A percentile compares a stretch with the other conserved stretches of the same genome.
phyloP scores from a whole-genome alignment of 2,797 vertebrate genomes.

The Numenius phaeopus region DNA sequence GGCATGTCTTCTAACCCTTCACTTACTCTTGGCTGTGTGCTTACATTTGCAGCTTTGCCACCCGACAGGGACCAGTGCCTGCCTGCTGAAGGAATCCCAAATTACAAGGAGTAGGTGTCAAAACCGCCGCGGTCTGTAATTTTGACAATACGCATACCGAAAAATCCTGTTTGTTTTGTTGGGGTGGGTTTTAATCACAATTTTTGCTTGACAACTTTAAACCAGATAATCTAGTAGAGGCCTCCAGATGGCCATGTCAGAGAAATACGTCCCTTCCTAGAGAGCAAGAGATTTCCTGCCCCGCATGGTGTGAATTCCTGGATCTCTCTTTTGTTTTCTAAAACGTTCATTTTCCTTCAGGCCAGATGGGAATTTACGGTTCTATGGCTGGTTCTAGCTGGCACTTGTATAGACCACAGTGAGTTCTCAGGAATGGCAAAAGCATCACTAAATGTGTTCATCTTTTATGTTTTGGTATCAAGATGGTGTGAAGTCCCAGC shows the following conservation, averaged over 20 bases:
- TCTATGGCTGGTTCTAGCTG: background rate
- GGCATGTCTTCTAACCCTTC: background rate
- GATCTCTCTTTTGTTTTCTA: background rate
- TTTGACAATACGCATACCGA: background rate
- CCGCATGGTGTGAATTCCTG: background rate
- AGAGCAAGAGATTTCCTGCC: background rate
- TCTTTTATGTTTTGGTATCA: background rate
- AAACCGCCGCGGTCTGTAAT: background rate
- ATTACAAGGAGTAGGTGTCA: conserved; percentile 68
- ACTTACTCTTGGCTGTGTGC: background rate
- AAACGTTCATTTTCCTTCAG: background rate
- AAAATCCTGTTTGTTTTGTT: background rate
- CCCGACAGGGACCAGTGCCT: conserved; percentile 62
- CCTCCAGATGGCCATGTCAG: background rate
- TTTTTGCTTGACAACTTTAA: background rate
- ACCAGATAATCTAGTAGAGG: background rate
- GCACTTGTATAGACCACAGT: background rate
- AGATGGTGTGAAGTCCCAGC: background rate
- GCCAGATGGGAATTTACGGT: background rate
- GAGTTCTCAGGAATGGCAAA: background rate
- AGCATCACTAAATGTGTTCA: background rate
- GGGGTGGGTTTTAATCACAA: fast-evolving
- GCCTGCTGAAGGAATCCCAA: conserved; percentile 35
- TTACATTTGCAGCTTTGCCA: conserved; percentile 54
- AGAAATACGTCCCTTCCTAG: background rate